phyloP scores from a whole-genome alignment of 2,797 vertebrate species.

The Catharus ustulatus region DNA sequence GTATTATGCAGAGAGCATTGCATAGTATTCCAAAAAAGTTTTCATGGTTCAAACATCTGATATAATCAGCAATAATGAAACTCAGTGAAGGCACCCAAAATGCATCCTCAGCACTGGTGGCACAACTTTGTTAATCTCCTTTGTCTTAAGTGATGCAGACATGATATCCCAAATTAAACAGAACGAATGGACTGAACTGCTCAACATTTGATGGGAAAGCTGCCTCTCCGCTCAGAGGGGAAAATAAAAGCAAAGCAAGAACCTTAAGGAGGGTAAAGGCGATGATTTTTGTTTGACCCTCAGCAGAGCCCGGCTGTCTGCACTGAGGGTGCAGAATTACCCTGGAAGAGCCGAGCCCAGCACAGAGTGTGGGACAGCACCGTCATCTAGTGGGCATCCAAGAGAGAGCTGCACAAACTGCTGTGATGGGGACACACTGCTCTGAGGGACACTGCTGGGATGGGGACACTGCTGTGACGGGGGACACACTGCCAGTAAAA shows the following conservation, averaged over 20 bases:
- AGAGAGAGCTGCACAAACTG: not conserved
- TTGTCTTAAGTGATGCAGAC: not conserved
- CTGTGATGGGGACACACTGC: not conserved
- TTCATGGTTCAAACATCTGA: not conserved
- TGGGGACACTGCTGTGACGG: too few relatives aligned
- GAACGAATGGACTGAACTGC: not conserved
- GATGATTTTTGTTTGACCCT: not conserved
- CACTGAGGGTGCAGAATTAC: rapidly evolving
- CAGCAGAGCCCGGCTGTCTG: not conserved
- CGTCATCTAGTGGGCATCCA: conserved; percentile 38
- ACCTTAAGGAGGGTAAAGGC: not conserved
- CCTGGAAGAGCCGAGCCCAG: not conserved
- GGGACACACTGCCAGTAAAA: not conserved
- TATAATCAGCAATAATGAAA: not conserved
- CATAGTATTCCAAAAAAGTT: not conserved
- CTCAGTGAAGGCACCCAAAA: not conserved
- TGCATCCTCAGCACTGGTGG: not conserved
- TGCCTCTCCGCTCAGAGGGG: not conserved
- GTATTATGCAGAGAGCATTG: not conserved
- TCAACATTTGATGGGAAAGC: not conserved
- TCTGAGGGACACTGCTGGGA: not conserved
- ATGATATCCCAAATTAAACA: not conserved
- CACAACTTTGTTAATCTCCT: not conserved
- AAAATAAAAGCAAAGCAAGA: not conserved
- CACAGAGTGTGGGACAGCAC: not conserved